Base-by-base conservation (phyloP, 2,888 invertebrate species). In the Rhamnusium bicolor region DNA sequence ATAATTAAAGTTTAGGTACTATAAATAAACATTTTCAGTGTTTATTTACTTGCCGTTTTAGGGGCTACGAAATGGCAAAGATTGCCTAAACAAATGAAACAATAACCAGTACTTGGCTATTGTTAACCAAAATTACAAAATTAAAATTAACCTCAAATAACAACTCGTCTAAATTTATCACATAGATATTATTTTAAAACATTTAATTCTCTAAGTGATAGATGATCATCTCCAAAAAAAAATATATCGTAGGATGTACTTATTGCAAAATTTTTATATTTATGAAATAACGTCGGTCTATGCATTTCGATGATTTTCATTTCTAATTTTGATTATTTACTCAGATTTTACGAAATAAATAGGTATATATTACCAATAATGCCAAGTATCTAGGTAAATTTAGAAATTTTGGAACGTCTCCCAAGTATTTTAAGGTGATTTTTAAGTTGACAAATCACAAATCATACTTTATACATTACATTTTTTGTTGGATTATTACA, bases 401-500 rank as follows among this genome's bases (percentile, higher is more conserved):
- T 65, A 65, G 63, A 49, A n/a, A 53, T 18, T 18, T 65, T 65
- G 63, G 49, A 65, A 7, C 19, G 16, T 18, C 27, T 49, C 63
- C n/a, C 63, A 65, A 51, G n/a, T 40, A 51, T 14, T 62, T 21
- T 62, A 32, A 62, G 27, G 62, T 61, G 46, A 61, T 62, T 61
- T 46, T 24, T 49, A n/a, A 19, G 18, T 8, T 40, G n/a, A n/a
- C n/a, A n/a, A n/a, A n/a, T 40, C n/a, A 40, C 40, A 40, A 40
- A 40, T n/a, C n/a, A n/a, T n/a, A n/a, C n/a, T n/a, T 40, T n/a
- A 40, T 40, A 40, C 40, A n/a, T 40, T 40, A 40, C 40, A 40
- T 40, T 4, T n/a, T 24, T 40, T 40, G n/a, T 58, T 12, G 10
- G 8, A 58, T 58, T 32, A 16, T 58, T 58, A 27, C 54, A 54